Base-by-base conservation (phyloP, 2,888 invertebrate species). In the Eucriotettix oculatus region DNA sequence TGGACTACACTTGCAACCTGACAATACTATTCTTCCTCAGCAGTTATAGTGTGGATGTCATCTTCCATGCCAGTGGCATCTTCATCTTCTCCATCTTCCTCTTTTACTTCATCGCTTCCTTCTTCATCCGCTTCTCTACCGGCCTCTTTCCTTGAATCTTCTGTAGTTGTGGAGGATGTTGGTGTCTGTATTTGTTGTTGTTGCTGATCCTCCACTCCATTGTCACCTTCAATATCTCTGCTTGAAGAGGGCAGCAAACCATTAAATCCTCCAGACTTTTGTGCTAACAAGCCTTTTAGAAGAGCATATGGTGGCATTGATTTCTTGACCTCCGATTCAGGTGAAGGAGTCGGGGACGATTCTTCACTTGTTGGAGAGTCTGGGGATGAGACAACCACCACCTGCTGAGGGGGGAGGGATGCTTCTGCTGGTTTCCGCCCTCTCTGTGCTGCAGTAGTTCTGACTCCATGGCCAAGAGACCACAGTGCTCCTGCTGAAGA, bases 311-410 rank as follows among this genome's bases (percentile, higher is more conserved):
- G 55, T n/a, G 55, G 55, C 40, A 55, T 71, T 67, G 72, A 72
- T 73, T 84, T 83, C 71, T 84, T 85, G 72, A 84, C 82, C 69
- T 86, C 87, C 68, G 87, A 86, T 68, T 87, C 88, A 48, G 59
- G 61, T 42, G 61, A 61, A 29, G 61, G 61, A 29, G 61, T 59
- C 69, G 86, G 86, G 72, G 86, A 86, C 68, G 85, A 86, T 71
- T 86, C 87, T 70, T 87, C 86, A 78, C 87, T 88, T 82, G 87
- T 88, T 82, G 88, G 87, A 73, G 89, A 88, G 79, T 86, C 88
- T 80, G 88, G 89, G 71, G 87, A 85, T 71, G 84, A 80, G 68
- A 80, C 79, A 78, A 80, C 61, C 57, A 63, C 61, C 57, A 59
- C 59, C 52, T 62, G 61, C 42, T 54, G 59, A 17, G 16, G 59